phyloP scores from a whole-genome alignment of 2,113 vertebrate species.

The Sitta europaea region DNA sequence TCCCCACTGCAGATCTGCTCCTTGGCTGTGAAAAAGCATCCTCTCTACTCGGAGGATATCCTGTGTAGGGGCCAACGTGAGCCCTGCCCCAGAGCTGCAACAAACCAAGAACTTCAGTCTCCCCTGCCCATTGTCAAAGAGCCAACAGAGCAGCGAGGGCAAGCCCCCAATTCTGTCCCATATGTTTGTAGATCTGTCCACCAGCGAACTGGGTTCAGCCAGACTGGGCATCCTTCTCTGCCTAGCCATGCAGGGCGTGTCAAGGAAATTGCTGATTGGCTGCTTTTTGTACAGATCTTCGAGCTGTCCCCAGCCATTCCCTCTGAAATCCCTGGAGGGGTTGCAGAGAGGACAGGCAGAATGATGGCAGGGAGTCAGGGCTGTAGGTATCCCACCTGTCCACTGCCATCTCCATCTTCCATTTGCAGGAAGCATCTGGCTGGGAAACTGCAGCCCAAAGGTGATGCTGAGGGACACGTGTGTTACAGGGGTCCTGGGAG shows the following conservation, averaged over 20 bases:
- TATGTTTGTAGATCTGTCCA: background rate
- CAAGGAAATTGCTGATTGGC: background rate
- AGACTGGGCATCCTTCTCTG: fast-evolving
- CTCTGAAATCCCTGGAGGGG: background rate
- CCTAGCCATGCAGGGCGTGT: background rate
- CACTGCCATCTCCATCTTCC: background rate
- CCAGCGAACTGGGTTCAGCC: background rate
- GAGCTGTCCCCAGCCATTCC: background rate
- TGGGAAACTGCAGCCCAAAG: background rate
- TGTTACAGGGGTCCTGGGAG: background rate
- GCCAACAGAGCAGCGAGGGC: background rate
- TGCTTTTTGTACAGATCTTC: background rate
- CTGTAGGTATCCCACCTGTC: background rate
- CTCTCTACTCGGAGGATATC: background rate
- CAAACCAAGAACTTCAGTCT: background rate
- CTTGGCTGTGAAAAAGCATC: background rate
- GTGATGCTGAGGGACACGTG: fast-evolving
- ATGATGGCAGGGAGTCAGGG: background rate
- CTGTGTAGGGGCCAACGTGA: fast-evolving
- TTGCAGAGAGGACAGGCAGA: background rate
- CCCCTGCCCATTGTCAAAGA: fast-evolving
- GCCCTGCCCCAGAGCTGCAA: background rate
- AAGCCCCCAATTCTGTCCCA: background rate
- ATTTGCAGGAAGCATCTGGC: background rate
- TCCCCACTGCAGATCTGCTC: background rate